Base-by-base conservation (phyloP, 2,797 vertebrate genomes). In the Intellagama lesueurii region DNA sequence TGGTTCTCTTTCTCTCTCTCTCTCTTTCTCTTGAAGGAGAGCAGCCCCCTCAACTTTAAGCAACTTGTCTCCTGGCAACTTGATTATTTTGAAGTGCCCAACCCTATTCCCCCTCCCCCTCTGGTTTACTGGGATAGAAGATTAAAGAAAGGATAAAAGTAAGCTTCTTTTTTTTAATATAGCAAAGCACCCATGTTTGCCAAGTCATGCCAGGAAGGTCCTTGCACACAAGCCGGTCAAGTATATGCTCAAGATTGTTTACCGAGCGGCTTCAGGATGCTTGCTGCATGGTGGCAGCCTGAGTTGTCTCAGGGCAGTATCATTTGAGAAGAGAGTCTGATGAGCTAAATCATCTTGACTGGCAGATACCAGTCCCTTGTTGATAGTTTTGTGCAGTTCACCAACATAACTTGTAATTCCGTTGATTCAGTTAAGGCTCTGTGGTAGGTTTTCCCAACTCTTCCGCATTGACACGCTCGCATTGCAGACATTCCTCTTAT, bases 21-120 rank as follows among this genome's bases (percentile, higher is more conserved):
- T 44, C n/a, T 16, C 1, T 32, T 28, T 70, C 4, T 9, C 11
- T 32, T 56, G 35, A 68, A 87, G 56, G 47, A 72, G 84, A 82
- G 78, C 3, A 56, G 0, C 68, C 0, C 2, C 0, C 49, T n/a
- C 5, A 72, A 52, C 28, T 52, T 85, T 28, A 30, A 90, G 84
- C 4, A 84, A 60, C 7, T 7, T 68, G 0, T 75, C 3, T 87
- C n/a, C 72, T 30, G 30, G 1, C 75, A 56, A n/a, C 0, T 0
- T 68, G 47, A 77, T 79, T 73, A 0, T 52, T 66, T 7, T 64
- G 0, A 17, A 75, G 2, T 35, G 7, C 68, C 7, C 28, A 14
- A 2, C 28, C 19, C 35, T n/a, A 12, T 72, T 6, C 11, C 69
- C 64, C 44, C 78, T 35, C 28, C n/a, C 9, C 5, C 4, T 40